Evolutionary conservation across 2,888 invertebrate genomes (phyloP).

Genomic region (Drosophila diplacantha): DNA sequence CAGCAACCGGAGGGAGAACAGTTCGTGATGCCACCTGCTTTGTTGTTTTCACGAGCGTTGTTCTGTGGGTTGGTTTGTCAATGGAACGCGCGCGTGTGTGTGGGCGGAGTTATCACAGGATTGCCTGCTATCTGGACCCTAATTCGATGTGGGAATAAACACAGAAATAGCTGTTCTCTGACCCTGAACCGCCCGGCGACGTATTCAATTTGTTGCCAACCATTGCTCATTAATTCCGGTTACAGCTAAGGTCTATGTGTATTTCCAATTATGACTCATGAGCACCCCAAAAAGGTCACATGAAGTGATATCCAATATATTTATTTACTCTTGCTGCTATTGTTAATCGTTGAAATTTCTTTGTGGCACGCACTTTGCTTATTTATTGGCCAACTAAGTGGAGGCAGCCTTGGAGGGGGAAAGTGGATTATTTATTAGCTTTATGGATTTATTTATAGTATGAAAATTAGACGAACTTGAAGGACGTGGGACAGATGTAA

Average conservation of each 20-base stretch:
- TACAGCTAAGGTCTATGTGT: not conserved
- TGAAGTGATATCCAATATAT: constrained; percentile 4
- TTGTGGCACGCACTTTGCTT: constrained; percentile 13
- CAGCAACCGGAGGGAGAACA: not conserved
- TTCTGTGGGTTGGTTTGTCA: constrained; percentile 21
- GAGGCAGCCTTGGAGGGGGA: not conserved
- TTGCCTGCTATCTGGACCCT: constrained; percentile 20
- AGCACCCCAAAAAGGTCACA: constrained; percentile 12
- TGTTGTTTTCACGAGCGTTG: not conserved
- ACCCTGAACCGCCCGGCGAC: constrained; percentile 24
- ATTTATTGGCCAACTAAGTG: constrained; percentile 12
- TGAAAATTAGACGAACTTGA: constrained; percentile 5
- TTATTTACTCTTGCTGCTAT: constrained; percentile 3
- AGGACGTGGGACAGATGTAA: not conserved
- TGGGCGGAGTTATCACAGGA: constrained; percentile 22
- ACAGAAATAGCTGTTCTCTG: constrained; percentile 2
- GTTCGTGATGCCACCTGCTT: constrained; percentile 15
- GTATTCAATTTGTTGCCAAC: constrained; percentile 15
- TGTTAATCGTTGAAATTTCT: constrained; percentile 10
- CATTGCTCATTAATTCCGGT: constrained; percentile 7
- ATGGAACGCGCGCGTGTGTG: constrained; percentile 13
- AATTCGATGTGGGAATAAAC: constrained; percentile 30
- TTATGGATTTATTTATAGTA: constrained; percentile 2
- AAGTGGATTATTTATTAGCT: constrained; percentile 21
- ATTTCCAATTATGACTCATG: constrained; percentile 25